These are phyloP conservation scores for Mormyrus hasselquistii DNA, from an alignment of 2,797 vertebrate genomes.

Conservation along the genomic window DNA sequence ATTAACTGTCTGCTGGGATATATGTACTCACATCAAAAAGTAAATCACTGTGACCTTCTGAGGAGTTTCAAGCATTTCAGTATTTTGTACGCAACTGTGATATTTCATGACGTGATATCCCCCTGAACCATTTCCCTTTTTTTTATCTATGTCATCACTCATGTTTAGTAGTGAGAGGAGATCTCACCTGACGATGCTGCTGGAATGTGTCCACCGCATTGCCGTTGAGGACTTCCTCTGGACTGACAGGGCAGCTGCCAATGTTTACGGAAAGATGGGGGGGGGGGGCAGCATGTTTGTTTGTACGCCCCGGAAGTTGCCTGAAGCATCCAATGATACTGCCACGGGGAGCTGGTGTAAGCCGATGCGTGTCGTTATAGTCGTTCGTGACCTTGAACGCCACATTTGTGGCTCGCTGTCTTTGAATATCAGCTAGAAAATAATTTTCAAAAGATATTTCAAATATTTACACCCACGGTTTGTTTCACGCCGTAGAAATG, in stretches of 20 bases:
- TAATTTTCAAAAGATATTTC: neutral
- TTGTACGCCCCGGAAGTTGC: neutral
- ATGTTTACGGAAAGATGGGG: neutral
- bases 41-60: slow-evolving; percentile 23
- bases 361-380: neutral
- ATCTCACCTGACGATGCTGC: neutral
- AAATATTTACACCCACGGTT: neutral
- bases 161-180: neutral
- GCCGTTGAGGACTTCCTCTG: neutral
- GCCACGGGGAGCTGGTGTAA: neutral
- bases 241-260: neutral
- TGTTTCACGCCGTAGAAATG: slow-evolving; percentile 33
- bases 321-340: neutral
- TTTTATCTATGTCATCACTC: slow-evolving; percentile 12
- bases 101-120: neutral
- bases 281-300: neutral
- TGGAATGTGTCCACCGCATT: neutral
- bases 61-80: slow-evolving; percentile 23
- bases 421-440: neutral
- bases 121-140: neutral
- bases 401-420: neutral
- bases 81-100: slow-evolving; percentile 17
- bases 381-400: neutral
- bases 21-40: slow-evolving; percentile 27
- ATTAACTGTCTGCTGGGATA: slow-evolving; percentile 22